Evolutionary conservation across 2,888 invertebrate species (phyloP), one percentile per base, ranked within the genome.

Genomic region (Leptopilina myrica): DNA sequence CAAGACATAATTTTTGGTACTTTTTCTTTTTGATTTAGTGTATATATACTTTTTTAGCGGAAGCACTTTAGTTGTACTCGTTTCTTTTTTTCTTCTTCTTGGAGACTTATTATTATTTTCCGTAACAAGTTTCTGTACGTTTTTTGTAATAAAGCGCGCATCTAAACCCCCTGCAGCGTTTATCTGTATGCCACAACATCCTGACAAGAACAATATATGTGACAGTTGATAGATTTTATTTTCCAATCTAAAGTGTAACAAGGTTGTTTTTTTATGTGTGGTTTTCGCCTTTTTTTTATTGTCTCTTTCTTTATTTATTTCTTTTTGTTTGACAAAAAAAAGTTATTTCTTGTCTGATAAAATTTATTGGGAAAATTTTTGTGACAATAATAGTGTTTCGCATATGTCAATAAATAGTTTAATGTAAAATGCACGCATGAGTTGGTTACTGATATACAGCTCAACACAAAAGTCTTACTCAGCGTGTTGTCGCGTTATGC

Each of bases 221-320:
- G 69, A 69, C 69, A 69, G 69, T 33, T 69, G 53, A 69, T 69
- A 56, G 69, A 69, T 53, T 56, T 69, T 14, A 14, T 69, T 53
- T 14, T 33, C 49, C 49, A 69, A 69, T 53, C 8, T 69, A 49
- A 69, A 69, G 26, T 53, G 8, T 69, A 69, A 69, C 49, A 53
- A 69, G 69, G 49, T 53, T 49, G 69, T 33, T 26, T 20, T 53
- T 5, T 56, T n/a, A n/a, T n/a, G 15, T 59, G 69, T 26, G 49
- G 14, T 26, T 53, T 69, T 20, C 49, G 26, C 2, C 26, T 26
- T 73, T 73, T 11, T 53, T 56, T 3, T 14, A 4, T 40, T 40
- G 40, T 40, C 40, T 33, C 3, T 62, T 20, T n/a, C 20, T 15
- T 15, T 15, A 15, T 14, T n/a, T 20, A n/a, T 3, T 20, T 62